phyloP scores from a whole-genome alignment of 2,888 invertebrate species.

The Hydriomena furcata region DNA sequence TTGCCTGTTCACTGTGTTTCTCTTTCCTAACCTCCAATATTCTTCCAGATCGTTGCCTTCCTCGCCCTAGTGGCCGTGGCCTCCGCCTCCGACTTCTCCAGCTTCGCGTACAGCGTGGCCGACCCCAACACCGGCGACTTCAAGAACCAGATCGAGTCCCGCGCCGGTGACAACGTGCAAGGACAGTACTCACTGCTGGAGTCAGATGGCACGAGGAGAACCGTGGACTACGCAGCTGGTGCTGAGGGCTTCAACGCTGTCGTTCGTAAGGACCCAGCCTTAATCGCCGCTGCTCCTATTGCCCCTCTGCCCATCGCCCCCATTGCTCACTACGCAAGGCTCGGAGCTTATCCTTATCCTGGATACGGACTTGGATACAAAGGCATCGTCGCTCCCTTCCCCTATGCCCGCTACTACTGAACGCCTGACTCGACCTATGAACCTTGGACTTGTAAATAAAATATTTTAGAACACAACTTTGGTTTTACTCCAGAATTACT shows the following conservation, averaged over 20 bases:
- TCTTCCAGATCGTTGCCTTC: constrained; percentile 59
- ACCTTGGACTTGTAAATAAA: constrained; percentile 31
- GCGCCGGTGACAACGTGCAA: constrained; percentile 75
- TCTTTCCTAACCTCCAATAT: constrained; percentile 1
- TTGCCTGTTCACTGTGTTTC: background rate
- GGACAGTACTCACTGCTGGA: constrained; percentile 82
- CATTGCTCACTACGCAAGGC: constrained; percentile 27
- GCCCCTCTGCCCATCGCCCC: constrained; percentile 37
- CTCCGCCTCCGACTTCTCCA: constrained; percentile 56
- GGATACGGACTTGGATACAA: too few relatives aligned
- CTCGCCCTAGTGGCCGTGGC: constrained; percentile 56
- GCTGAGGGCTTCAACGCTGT: constrained; percentile 80
- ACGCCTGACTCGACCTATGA: constrained; percentile 21
- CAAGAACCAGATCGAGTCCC: constrained; percentile 79
- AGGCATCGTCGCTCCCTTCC: constrained; percentile 30
- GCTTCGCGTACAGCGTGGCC: constrained; percentile 82
- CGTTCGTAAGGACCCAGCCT: constrained; percentile 73
- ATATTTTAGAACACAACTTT: constrained; percentile 1
- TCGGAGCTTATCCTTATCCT: constrained; percentile 36
- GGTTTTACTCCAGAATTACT: background rate
- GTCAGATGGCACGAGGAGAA: constrained; percentile 79
- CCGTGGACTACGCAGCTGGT: constrained; percentile 82
- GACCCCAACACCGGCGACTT: constrained; percentile 82
- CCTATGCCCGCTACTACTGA: constrained; percentile 40
- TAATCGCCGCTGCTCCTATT: constrained; percentile 47